phyloP scores from a whole-genome alignment of 2,797 vertebrate genomes.

The Bucorvus abyssinicus region DNA sequence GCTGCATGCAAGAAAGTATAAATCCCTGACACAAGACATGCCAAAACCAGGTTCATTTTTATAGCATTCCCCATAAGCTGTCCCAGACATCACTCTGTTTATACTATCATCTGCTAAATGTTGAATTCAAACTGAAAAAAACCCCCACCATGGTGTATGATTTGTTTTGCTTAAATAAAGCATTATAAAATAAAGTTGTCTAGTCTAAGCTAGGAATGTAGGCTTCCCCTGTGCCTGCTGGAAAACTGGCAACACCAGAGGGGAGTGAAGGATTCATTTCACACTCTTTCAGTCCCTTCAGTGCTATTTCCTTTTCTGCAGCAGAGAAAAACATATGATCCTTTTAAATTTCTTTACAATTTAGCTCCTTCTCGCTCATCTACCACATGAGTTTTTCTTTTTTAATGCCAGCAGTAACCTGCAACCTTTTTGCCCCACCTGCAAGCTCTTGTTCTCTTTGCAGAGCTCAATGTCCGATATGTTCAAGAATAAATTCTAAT shows the following conservation, averaged over 20 bases:
- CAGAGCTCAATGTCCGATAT: neutral
- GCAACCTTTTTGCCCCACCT: neutral
- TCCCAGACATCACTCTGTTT: neutral
- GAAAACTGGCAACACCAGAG: neutral
- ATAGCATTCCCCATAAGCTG: neutral
- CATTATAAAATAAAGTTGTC: neutral
- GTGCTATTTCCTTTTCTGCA: neutral
- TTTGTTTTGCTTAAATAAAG: neutral
- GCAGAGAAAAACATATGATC: neutral
- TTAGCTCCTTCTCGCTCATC: neutral
- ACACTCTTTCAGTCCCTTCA: neutral
- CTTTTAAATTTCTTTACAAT: neutral
- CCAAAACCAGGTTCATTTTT: neutral
- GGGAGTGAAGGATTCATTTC: neutral
- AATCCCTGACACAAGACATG: neutral
- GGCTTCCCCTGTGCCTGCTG: neutral
- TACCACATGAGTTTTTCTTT: neutral
- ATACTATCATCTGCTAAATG: neutral
- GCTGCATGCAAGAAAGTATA: neutral
- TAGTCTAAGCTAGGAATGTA: neutral
- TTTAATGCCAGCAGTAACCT: neutral
- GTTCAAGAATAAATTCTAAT: neutral
- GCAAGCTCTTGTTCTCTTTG: neutral
- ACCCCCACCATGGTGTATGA: neutral
- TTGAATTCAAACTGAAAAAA: neutral